Percentiles rank a stretch among this genome's conserved stretches.
Conservation (phyloP, 2,888 invertebrate genomes). For the Pseudoips prasinana region DNA sequence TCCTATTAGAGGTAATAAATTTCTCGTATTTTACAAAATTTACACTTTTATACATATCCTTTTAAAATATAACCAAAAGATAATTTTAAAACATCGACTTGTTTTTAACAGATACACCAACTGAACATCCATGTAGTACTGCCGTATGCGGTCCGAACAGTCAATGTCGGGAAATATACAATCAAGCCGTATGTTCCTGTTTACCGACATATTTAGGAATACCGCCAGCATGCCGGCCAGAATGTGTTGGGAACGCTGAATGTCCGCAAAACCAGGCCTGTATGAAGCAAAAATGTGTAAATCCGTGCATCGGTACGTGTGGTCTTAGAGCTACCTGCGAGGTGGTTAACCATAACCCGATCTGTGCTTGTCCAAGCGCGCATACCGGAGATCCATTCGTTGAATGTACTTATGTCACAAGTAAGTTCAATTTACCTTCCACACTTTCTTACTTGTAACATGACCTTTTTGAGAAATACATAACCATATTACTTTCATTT, state of each 20-base stretch:
- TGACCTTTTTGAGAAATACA: too few relatives aligned
- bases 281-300: constrained; percentile 86
- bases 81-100: background rate
- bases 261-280: constrained; percentile 87
- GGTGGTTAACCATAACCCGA: constrained; percentile 88
- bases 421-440: constrained; percentile 51
- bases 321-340: constrained; percentile 83
- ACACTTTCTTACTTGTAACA: too few relatives aligned
- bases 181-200: constrained; percentile 88
- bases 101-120: constrained; percentile 43
- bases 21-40: background rate
- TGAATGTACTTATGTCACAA: constrained; percentile 64
- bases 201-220: constrained; percentile 86
- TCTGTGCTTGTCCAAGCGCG: constrained; percentile 86
- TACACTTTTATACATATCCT: background rate
- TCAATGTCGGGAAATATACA: constrained; percentile 83
- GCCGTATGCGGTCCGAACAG: constrained; percentile 89
- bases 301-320: constrained; percentile 88
- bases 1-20: constrained; percentile 81
- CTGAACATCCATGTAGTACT: constrained; percentile 84
- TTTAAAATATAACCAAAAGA: background rate
- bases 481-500: too few relatives aligned
- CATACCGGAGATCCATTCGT: constrained; percentile 86
- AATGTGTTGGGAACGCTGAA: constrained; percentile 87
- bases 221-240: constrained; percentile 88